These are phyloP conservation scores for Zaprionus ornatus DNA, from an alignment of 1,140 invertebrate species.

Conservation along the genomic window DNA sequence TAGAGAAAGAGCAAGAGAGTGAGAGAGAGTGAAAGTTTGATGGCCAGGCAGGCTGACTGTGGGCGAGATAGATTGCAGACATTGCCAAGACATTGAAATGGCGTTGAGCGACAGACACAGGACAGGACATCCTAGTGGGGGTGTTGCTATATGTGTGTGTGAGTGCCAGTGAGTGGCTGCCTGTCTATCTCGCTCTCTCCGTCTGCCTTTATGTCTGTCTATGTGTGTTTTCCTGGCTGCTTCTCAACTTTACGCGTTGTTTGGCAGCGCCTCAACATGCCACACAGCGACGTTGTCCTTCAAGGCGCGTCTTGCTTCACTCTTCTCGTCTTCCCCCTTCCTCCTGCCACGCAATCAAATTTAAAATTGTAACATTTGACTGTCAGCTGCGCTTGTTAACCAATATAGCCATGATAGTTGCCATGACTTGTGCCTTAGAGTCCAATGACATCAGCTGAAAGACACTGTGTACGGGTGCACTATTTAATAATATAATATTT, in stretches of 20 bases:
- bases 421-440: constrained; percentile 3
- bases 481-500: no score
- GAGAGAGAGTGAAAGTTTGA: background rate
- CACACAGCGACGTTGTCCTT: background rate
- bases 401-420: constrained; percentile 15
- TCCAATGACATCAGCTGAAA: background rate
- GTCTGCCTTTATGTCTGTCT: background rate
- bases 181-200: constrained; percentile 5
- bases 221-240: constrained; percentile 28
- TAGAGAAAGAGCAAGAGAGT: background rate
- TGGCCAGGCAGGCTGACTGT: background rate
- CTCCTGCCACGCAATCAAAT: constrained; percentile 25
- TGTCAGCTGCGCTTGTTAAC: constrained; percentile 17
- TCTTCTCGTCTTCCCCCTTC: background rate
- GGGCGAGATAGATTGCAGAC: constrained; percentile 45
- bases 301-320: constrained; percentile 16
- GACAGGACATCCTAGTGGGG: constrained; percentile 7
- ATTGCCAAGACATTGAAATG: constrained; percentile 44
- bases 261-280: constrained; percentile 31
- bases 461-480: no score
- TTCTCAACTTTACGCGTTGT: constrained; percentile 43
- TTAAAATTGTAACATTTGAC: constrained; percentile 18
- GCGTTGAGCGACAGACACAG: constrained; percentile 41
- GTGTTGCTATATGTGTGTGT: background rate
- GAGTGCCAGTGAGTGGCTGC: constrained; percentile 11